A percentile compares a stretch with the other conserved stretches of the same genome.
Conservation (phyloP, 2,113 vertebrate species). For the Cyanoramphus novaezelandiae region DNA sequence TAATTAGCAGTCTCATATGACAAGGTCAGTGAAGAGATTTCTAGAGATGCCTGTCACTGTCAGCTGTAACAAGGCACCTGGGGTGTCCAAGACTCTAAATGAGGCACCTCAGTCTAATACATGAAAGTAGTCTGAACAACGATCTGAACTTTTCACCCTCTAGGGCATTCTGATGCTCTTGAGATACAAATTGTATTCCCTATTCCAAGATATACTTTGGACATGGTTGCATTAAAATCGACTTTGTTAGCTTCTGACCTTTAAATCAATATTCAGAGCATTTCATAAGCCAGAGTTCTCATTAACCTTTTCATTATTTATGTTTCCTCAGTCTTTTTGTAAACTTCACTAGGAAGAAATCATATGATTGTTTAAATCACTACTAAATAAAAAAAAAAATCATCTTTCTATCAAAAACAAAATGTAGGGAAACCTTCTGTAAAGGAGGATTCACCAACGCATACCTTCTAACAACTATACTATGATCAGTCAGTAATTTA, state of each 20-base stretch:
- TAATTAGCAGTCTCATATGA: neutral
- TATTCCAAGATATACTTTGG: neutral
- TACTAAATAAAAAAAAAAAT: neutral
- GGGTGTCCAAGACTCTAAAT: neutral
- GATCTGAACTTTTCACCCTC: neutral
- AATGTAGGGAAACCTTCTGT: neutral
- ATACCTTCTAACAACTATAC: neutral
- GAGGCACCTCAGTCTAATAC: neutral
- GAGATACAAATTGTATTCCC: neutral
- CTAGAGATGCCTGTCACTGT: neutral
- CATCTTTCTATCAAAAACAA: neutral
- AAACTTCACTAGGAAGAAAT: neutral
- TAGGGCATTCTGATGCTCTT: neutral
- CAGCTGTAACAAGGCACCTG: neutral
- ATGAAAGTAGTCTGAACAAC: neutral
- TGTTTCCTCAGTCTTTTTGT: neutral
- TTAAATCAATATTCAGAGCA: neutral
- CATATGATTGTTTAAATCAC: neutral
- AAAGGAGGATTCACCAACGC: neutral
- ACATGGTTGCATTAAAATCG: neutral
- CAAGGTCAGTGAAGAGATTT: neutral
- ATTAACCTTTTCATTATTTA: neutral
- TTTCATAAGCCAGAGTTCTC: neutral
- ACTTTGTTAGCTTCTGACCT: neutral
- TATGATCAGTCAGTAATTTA: neutral